phyloP scores from a whole-genome alignment of 2,888 invertebrate species.

The Leuctra nigra region DNA sequence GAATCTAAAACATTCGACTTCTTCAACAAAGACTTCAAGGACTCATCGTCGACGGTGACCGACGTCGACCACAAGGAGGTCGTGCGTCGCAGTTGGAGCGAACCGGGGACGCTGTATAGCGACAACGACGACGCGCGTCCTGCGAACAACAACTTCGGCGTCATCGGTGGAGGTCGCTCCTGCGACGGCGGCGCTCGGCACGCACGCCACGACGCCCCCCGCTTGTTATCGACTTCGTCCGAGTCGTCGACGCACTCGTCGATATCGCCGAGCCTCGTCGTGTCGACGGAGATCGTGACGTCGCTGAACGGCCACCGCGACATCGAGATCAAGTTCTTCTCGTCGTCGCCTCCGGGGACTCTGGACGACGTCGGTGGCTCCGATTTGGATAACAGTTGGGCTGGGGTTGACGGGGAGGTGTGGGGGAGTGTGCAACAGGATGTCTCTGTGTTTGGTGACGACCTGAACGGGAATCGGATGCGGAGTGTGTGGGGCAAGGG shows the following conservation, averaged over 20 bases:
- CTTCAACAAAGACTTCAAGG: constrained; percentile 25
- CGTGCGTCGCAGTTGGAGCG: constrained; percentile 56
- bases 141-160: constrained; percentile 17
- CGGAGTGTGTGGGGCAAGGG: constrained; percentile 6
- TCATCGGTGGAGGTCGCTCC: constrained; percentile 29
- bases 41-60: constrained; percentile 34
- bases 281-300: constrained; percentile 70
- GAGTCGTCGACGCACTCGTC: constrained; percentile 26
- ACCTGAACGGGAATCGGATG: not conserved
- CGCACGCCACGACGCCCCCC: constrained; percentile 19
- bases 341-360: constrained; percentile 49
- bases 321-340: constrained; percentile 71
- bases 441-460: not conserved
- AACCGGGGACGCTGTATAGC: constrained; percentile 42
- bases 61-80: constrained; percentile 30
- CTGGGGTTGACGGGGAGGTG: not conserved
- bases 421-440: too few relatives aligned
- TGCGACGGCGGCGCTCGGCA: constrained; percentile 18
- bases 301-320: constrained; percentile 71
- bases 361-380: constrained; percentile 8
- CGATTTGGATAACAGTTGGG: not conserved
- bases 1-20: constrained; percentile 14
- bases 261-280: constrained; percentile 50
- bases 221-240: constrained; percentile 25
- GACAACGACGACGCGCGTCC: constrained; percentile 1